Base-by-base conservation (phyloP, 2,113 vertebrate genomes). In the Bostrychus sinensis region DNA sequence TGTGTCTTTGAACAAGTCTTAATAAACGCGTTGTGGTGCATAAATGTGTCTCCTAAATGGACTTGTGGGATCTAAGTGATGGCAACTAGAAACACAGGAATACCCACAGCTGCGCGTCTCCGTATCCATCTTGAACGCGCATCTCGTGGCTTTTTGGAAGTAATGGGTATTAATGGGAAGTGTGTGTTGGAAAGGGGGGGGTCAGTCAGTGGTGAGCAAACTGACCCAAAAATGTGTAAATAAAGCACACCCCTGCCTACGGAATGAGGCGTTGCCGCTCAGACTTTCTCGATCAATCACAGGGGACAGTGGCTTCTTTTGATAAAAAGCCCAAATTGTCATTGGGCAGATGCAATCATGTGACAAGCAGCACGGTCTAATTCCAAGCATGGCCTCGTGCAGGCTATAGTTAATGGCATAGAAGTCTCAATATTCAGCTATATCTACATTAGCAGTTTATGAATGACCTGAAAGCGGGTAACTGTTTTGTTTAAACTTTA, bases 331-430 rank as follows among this genome's bases (percentile, higher is more conserved):
- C 93, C 93, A 96, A 96, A 96, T 96, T 98, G 95, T 97, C 96
- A 99, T 99, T 99, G 97, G 97, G 93, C 94, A 95, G 95, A 95
- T 93, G 93, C 91, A 96, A 96, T 95, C 97, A 98, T 96, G 97
- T 99, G 97, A 98, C 97, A 94, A 93, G 94, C 93, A 94, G 94
- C 95, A 95, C 93, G 93, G 94, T 96, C 96, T 95, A 94, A 97
- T 98, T 98, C 97, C 95, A 94, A 95, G 94, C 94, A 95, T 96
- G 96, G 96, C 94, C 95, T 93, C 94, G 91, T 94, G 95, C 95
- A 98, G 93, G 95, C 96, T 95, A 95, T 95, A 95, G 94, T 97
- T 96, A 95, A 96, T 96, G 96, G 94, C 94, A 94, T 88, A 93
- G 91, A 92, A 93, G 93, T 98, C 95, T 95, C 94, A 95, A 94